Conservation (phyloP, 2,888 invertebrate species). For the Helobdella robusta region DNA sequence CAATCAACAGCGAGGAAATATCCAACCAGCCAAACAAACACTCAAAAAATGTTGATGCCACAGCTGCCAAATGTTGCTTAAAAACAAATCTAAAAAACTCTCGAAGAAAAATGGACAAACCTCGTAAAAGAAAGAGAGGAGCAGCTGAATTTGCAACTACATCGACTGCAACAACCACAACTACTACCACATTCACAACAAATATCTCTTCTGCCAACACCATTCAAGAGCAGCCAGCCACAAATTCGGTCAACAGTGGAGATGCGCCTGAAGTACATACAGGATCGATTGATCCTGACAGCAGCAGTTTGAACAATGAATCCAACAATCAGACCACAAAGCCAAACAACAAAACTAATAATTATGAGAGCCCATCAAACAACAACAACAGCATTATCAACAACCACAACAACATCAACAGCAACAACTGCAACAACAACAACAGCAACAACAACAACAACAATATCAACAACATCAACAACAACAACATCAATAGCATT, state of each 20-base stretch:
- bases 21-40: too few species aligned
- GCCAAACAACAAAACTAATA: too few species aligned
- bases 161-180: constrained; percentile 1
- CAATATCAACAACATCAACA: neutral
- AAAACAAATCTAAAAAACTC: constrained; percentile 38
- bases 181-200: constrained; percentile 24
- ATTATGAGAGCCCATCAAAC: constrained; percentile 1
- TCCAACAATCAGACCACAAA: too few species aligned
- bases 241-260: too few species aligned
- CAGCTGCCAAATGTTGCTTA: constrained; percentile 17
- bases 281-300: too few species aligned
- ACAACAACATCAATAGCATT: neutral
- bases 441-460: constrained; percentile 16
- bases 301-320: too few species aligned
- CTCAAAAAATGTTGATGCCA: too few species aligned
- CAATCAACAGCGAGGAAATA: too few species aligned
- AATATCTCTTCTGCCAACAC: too few species aligned
- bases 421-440: constrained; percentile 19
- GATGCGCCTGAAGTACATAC: too few species aligned
- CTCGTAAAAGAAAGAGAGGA: constrained; percentile 41
- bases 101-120: constrained; percentile 46
- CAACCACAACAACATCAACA: neutral
- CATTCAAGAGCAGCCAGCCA: too few species aligned
- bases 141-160: neutral
- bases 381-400: constrained; percentile 1